Evolutionary conservation across 2,113 vertebrate species (phyloP), one percentile per base, ranked within the genome.

Genomic region (Suricata suricatta): DNA sequence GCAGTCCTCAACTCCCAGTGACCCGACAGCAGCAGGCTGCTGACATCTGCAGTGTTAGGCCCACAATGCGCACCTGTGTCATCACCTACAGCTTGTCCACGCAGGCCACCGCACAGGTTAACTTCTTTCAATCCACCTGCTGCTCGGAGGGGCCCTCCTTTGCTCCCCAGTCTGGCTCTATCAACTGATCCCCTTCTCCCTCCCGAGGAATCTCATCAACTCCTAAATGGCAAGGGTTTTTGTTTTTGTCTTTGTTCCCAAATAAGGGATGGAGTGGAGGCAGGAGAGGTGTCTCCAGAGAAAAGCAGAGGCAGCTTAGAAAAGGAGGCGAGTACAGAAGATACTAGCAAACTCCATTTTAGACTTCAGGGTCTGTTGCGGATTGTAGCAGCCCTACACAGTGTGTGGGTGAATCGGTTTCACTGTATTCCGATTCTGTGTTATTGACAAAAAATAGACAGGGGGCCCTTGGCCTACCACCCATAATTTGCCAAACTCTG

Each of bases 61-160:
- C 88, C 92, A 88, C 85, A 87, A 0, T 91, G 92, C 92, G 84
- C 76, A 44, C 64, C 92, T 95, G 0, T 93, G 97, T 95, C 94
- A 85, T 97, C 96, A 97, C 64, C 82, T 60, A 0, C 50, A 69
- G n/a, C 76, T 44, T 17, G 33, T 4, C 41, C 79, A 33, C 13
- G 41, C 52, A 47, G 50, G 57, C 71, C 76, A 35, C 6, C 79
- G 71, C 35, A 19, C 35, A 66, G 47, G 38, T 29, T 38, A 50
- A 4, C 69, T 47, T 88, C 63, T 88, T 5, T 41, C 44, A 44
- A 7, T 52, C 33, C 72, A 19, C 57, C 81, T 13, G 0, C 81
- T 85, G 54, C 17, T 5, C 15, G 17, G 9, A 4, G 9, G 29
- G 17, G 21, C 5, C 35, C 31, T 4, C 35, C n/a, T 17, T 31